A percentile compares a stretch with the other conserved stretches of the same genome.
Conservation (phyloP, 2,888 invertebrate species). For the Ennomos fuscantarius region DNA sequence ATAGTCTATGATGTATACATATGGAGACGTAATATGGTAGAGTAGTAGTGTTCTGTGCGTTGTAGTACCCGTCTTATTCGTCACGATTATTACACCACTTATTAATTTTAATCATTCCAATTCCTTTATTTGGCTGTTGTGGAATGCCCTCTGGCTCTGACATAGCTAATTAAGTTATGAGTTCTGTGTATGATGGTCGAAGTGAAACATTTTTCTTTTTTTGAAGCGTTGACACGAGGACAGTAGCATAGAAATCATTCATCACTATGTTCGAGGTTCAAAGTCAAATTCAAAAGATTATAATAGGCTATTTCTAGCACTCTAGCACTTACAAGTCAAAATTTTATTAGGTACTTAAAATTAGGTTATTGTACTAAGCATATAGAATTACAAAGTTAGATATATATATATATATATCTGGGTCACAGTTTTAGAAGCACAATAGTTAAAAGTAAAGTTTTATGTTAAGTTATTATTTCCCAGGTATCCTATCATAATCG, state of each 20-base stretch:
- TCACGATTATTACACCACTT: constrained; percentile 41
- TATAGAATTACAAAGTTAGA: too few relatives aligned
- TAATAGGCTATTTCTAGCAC: too few relatives aligned
- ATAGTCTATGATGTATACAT: constrained; percentile 18
- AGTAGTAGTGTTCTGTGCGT: constrained; percentile 1
- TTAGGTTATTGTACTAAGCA: too few relatives aligned
- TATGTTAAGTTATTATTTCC: not conserved
- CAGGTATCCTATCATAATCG: not conserved
- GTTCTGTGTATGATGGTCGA: not conserved
- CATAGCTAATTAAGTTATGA: constrained; percentile 3
- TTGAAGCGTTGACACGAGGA: too few relatives aligned
- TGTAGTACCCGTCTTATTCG: constrained; percentile 34
- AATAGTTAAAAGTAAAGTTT: not conserved
- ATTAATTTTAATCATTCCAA: constrained; percentile 41
- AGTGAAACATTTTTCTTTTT: too few relatives aligned
- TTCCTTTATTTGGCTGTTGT: constrained; percentile 31
- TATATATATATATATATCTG: too few relatives aligned
- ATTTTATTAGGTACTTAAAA: too few relatives aligned
- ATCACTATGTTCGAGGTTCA: too few relatives aligned
- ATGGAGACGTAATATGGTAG: constrained; percentile 19
- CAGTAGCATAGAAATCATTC: too few relatives aligned
- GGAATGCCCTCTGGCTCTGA: constrained; percentile 15
- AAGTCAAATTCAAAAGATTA: too few relatives aligned
- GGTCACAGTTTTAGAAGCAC: not conserved
- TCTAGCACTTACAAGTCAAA: too few relatives aligned